Conservation (phyloP, 2,797 vertebrate species). For the Apogon talboti region DNA sequence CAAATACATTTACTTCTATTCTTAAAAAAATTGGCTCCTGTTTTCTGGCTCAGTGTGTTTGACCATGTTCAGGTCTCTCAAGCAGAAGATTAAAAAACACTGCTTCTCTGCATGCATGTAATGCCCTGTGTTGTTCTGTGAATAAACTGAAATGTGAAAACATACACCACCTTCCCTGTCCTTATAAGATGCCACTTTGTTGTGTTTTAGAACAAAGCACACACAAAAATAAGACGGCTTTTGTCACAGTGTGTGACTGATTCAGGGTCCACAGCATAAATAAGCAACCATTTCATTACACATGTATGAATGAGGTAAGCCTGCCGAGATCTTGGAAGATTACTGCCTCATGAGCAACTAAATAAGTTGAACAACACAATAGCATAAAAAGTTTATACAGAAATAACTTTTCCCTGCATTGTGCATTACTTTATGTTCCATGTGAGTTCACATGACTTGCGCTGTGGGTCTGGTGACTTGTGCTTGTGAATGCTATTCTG, state of each 20-base stretch:
- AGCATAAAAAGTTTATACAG: slow-evolving; percentile 26
- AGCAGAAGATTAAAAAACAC: slow-evolving; percentile 59
- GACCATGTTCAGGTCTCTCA: slow-evolving; percentile 48
- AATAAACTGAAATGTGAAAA: slow-evolving; percentile 29
- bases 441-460: slow-evolving; percentile 61
- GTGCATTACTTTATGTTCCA: slow-evolving; percentile 46
- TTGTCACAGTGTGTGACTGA: slow-evolving; percentile 13
- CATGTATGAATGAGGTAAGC: slow-evolving; percentile 47
- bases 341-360: slow-evolving; percentile 29
- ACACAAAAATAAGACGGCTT: neutral
- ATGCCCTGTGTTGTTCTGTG: slow-evolving; percentile 33
- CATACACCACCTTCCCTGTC: neutral
- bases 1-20: neutral
- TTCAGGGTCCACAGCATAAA: slow-evolving; percentile 35
- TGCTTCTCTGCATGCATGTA: slow-evolving; percentile 43
- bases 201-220: slow-evolving; percentile 4
- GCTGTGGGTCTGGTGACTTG: slow-evolving; percentile 40
- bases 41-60: slow-evolving; percentile 26
- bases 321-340: slow-evolving; percentile 40
- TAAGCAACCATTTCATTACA: slow-evolving; percentile 49
- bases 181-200: slow-evolving; percentile 3
- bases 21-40: neutral
- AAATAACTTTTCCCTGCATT: slow-evolving; percentile 43
- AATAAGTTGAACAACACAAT: slow-evolving; percentile 26
- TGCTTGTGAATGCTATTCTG: slow-evolving; percentile 40